These are phyloP conservation scores for Andricus quercusramuli DNA, from an alignment of 2,888 invertebrate genomes.

Conservation along the genomic window DNA sequence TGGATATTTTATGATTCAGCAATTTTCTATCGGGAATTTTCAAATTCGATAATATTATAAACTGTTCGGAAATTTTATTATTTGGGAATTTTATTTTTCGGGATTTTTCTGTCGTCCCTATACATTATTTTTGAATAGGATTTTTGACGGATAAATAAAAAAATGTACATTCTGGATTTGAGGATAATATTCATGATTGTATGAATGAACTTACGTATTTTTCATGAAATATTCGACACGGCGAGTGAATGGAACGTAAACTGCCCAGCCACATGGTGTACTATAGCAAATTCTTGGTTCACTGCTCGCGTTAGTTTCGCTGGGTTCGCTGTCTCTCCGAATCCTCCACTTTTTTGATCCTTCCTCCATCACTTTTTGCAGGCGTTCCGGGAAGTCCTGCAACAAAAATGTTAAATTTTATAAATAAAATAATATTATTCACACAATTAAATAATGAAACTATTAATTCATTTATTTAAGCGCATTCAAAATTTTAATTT, in stretches of 20 bases:
- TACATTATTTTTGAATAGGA: too few species aligned
- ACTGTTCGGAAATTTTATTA: too few species aligned
- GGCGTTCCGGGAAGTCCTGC: conserved; percentile 64
- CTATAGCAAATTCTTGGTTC: conserved; percentile 66
- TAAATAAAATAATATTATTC: conserved; percentile 34
- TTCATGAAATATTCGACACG: conserved; percentile 81
- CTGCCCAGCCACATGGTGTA: conserved; percentile 83
- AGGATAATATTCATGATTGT: too few species aligned
- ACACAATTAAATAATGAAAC: too few species aligned
- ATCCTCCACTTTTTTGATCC: conserved; percentile 58
- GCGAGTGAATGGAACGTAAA: conserved; percentile 80
- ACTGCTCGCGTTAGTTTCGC: conserved; percentile 53
- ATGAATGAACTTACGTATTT: conserved; percentile 80
- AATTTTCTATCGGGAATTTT: too few species aligned
- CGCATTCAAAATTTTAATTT: background rate
- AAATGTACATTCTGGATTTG: too few species aligned
- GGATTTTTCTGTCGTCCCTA: too few species aligned
- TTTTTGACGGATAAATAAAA: too few species aligned
- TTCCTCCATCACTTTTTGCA: conserved; percentile 59
- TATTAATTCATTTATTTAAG: too few species aligned
- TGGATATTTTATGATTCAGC: too few species aligned
- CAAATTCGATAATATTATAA: too few species aligned
- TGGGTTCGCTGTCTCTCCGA: conserved; percentile 58
- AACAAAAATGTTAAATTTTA: background rate
- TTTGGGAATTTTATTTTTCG: too few species aligned